Conservation (phyloP, 1,140 invertebrate species). For the Drosophila kikkawai region DNA sequence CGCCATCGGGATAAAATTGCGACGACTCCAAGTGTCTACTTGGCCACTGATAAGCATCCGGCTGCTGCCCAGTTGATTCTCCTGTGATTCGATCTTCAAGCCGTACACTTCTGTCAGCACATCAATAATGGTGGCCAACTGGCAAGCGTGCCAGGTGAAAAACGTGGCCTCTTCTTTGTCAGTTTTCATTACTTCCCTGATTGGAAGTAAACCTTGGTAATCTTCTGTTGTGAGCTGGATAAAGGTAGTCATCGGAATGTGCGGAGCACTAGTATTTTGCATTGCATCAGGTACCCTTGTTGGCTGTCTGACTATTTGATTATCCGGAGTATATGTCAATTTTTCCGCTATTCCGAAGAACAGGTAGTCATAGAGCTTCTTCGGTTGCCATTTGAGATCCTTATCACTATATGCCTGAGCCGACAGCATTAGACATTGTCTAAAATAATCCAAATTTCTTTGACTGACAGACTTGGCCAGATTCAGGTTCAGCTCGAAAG, state of each 20-base stretch:
- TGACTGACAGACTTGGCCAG: conserved; percentile 53
- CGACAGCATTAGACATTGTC: conserved; percentile 49
- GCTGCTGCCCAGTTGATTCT: conserved; percentile 21
- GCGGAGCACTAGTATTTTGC: neutral
- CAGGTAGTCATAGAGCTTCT: conserved; percentile 54
- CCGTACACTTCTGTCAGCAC: conserved; percentile 58
- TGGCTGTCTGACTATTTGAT: neutral
- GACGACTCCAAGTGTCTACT: conserved; percentile 70
- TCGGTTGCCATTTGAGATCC: conserved; percentile 12
- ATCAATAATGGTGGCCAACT: conserved; percentile 61
- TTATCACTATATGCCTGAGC: conserved; percentile 23
- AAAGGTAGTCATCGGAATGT: neutral
- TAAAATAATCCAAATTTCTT: conserved; percentile 52
- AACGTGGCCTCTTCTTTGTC: neutral
- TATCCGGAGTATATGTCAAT: conserved; percentile 9
- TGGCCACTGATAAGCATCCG: conserved; percentile 54
- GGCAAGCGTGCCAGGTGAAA: conserved; percentile 53
- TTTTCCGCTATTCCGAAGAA: conserved; percentile 58
- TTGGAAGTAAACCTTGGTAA: neutral
- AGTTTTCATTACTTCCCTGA: neutral
- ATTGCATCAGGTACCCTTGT: conserved; percentile 8
- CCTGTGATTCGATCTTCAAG: conserved; percentile 29
- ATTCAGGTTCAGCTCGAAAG: conserved; percentile 65
- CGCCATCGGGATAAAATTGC: conserved; percentile 34
- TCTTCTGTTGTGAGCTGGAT: neutral